Conservation (phyloP, 2,113 vertebrate species). For the Sorex araneus region DNA sequence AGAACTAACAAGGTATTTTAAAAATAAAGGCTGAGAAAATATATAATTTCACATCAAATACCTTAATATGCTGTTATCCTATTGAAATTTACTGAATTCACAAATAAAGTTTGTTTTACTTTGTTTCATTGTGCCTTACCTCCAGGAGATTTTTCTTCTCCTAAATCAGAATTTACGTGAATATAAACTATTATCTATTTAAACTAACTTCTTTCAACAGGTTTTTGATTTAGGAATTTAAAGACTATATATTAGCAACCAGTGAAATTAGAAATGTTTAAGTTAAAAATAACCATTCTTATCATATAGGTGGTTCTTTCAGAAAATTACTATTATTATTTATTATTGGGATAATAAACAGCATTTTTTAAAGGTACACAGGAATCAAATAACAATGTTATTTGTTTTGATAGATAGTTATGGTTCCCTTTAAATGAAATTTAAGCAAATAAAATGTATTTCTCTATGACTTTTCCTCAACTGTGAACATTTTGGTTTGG, state of each 20-base stretch:
- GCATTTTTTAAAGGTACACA: not conserved
- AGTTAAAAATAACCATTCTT: not conserved
- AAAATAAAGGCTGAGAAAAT: conserved; percentile 24
- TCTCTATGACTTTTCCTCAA: not conserved
- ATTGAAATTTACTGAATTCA: conserved; percentile 30
- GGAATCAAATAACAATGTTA: not conserved
- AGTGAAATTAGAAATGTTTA: not conserved
- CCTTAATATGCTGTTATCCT: conserved; percentile 26
- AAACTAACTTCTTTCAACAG: conserved; percentile 20
- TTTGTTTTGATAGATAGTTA: not conserved
- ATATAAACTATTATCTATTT: conserved; percentile 32
- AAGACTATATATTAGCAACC: not conserved
- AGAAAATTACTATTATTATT: too few relatives aligned
- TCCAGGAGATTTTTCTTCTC: conserved; percentile 41
- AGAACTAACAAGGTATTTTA: not conserved
- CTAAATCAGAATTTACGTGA: not conserved
- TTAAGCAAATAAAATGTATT: not conserved
- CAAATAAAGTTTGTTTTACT: conserved; percentile 44
- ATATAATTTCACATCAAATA: conserved; percentile 10
- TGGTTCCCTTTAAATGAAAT: conserved; percentile 10
- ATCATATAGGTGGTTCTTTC: not conserved
- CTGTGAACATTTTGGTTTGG: not conserved
- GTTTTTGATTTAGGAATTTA: conserved; percentile 13
- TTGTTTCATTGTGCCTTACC: not conserved
- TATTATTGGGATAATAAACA: too few relatives aligned